Conservation (phyloP, 2,888 invertebrate genomes). For the Hydraecia micacea region DNA sequence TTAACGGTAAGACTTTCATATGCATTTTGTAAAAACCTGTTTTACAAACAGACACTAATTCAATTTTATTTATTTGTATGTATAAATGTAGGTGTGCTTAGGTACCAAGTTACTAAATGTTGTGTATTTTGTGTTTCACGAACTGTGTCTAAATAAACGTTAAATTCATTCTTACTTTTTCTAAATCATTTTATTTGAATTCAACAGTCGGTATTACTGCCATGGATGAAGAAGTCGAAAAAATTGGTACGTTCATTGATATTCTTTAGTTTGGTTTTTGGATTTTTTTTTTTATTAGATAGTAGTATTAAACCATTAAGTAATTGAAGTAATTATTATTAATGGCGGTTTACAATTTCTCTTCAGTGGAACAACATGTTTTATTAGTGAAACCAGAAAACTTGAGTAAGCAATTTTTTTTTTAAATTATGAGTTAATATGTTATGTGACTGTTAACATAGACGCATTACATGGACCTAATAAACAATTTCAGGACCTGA, state of each 20-base stretch:
- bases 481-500: slow-evolving; percentile 26
- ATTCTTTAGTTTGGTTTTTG: neutral
- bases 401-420: slow-evolving; percentile 54
- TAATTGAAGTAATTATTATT: neutral
- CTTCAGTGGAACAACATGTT: slow-evolving; percentile 74
- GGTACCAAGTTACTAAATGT: neutral
- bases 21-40: neutral
- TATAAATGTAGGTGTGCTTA: neutral
- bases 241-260: slow-evolving; percentile 82
- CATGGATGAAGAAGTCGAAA: slow-evolving; percentile 82
- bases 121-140: neutral
- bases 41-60: neutral
- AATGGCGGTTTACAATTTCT: slow-evolving; percentile 9
- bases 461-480: neutral
- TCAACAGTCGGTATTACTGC: slow-evolving; percentile 73
- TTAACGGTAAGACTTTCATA: neutral
- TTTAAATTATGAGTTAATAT: neutral
- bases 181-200: neutral
- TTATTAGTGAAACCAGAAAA: slow-evolving; percentile 57
- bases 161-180: neutral
- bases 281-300: neutral
- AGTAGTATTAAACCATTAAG: neutral
- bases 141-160: neutral
- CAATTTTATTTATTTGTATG: neutral
- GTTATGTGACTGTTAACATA: neutral